These are phyloP conservation scores for Tortricodes alternella DNA, from an alignment of 2,888 invertebrate species.

Conservation along the genomic window DNA sequence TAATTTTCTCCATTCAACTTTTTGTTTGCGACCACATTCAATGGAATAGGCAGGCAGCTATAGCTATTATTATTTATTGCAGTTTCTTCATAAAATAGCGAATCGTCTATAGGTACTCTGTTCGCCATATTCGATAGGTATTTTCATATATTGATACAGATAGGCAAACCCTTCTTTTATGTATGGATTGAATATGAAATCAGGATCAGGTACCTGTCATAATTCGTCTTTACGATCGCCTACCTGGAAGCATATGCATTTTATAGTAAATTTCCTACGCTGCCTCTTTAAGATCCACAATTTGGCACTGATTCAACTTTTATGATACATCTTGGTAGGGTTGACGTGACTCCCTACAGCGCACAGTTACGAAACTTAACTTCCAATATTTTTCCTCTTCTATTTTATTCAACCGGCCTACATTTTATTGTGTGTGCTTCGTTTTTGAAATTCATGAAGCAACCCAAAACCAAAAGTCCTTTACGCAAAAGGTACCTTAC, in stretches of 20 bases:
- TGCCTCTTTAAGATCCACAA: conserved; percentile 41
- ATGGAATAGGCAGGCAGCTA: conserved; percentile 47
- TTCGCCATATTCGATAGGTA: background rate
- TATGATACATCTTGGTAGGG: conserved; percentile 39
- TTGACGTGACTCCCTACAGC: conserved; percentile 14
- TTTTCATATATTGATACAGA: background rate
- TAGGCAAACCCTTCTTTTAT: conserved; percentile 1
- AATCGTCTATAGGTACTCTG: too few relatives aligned
- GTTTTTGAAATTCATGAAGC: too few relatives aligned
- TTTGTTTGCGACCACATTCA: conserved; percentile 53
- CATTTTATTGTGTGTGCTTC: too few relatives aligned
- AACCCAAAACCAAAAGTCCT: too few relatives aligned
- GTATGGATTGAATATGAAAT: background rate
- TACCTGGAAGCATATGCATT: conserved; percentile 43
- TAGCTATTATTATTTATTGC: too few relatives aligned
- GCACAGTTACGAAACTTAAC: conserved; percentile 11
- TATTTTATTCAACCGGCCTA: too few relatives aligned
- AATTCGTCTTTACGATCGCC: conserved; percentile 27
- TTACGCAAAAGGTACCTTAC: conserved; percentile 23
- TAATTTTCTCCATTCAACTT: conserved; percentile 58
- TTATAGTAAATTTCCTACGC: conserved; percentile 43
- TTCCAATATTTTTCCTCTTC: background rate
- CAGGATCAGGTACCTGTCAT: conserved; percentile 4
- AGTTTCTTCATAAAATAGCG: too few relatives aligned
- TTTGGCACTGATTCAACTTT: conserved; percentile 52